Conservation (phyloP, 2,888 invertebrate genomes). For the Chaitophorus viminalis region DNA sequence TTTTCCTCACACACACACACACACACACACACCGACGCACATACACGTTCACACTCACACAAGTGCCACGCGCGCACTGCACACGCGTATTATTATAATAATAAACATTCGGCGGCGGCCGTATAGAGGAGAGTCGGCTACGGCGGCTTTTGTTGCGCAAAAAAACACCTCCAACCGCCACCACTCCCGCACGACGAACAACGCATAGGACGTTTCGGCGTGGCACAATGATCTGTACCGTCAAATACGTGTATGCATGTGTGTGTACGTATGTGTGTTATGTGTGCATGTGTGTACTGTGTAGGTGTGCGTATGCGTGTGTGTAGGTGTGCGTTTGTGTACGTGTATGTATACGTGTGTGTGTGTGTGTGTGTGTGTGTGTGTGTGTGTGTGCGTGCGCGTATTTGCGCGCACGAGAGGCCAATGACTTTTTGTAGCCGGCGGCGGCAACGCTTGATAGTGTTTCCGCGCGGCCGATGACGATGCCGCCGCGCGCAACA, state of each 20-base stretch:
- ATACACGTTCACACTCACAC: background rate
- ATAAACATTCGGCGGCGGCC: conserved; percentile 12
- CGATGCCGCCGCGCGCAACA: conserved; percentile 16
- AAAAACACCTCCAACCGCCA: background rate
- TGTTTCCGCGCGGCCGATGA: conserved; percentile 50
- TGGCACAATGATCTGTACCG: background rate
- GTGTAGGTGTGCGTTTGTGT: conserved; percentile 4
- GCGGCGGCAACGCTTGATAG: conserved; percentile 31
- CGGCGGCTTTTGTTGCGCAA: conserved; percentile 21
- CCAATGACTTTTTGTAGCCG: conserved; percentile 47
- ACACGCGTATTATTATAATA: conserved; percentile 1
- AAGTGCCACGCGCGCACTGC: background rate
- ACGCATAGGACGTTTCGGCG: conserved; percentile 19
- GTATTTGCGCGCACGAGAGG: conserved; percentile 44
- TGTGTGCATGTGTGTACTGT: background rate
- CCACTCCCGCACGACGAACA: background rate
- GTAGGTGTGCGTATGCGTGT: background rate
- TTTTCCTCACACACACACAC: background rate
- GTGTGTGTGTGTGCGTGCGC: background rate
- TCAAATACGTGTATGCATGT: background rate
- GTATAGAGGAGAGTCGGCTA: background rate
- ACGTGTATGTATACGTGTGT: background rate
- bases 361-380: background rate
- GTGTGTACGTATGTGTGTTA: no score
- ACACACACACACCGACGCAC: background rate